Conservation (phyloP, 2,113 vertebrate genomes). For the Ameiurus melas region DNA sequence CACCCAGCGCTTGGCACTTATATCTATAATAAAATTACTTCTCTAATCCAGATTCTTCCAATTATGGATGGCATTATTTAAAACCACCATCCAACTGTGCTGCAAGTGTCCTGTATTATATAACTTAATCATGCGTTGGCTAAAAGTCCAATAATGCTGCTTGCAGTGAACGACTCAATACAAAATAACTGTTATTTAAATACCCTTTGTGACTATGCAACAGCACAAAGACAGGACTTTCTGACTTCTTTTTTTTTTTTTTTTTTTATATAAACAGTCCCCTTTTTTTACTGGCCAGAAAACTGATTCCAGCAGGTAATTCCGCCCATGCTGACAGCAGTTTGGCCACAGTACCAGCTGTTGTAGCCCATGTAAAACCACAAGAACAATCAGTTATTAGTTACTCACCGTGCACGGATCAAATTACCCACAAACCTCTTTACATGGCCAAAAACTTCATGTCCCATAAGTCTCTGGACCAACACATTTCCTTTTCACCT, state of each 20-base stretch:
- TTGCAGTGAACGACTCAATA: neutral
- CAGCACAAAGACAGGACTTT: neutral
- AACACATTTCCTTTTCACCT: slow-evolving; percentile 17
- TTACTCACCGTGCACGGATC: slow-evolving; percentile 32
- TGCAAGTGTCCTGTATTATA: neutral
- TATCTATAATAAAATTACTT: neutral
- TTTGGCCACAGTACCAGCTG: slow-evolving; percentile 7
- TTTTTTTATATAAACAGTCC: neutral
- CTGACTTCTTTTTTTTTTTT: neutral
- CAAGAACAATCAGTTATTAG: slow-evolving; percentile 32
- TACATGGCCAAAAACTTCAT: slow-evolving; percentile 32
- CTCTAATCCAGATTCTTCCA: slow-evolving; percentile 2
- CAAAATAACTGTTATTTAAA: neutral
- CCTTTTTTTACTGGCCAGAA: slow-evolving; percentile 4
- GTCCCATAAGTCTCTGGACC: slow-evolving; percentile 43
- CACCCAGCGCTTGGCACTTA: slow-evolving; percentile 19
- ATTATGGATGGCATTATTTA: slow-evolving; percentile 3
- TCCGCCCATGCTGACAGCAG: slow-evolving; percentile 12
- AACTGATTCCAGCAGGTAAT: slow-evolving; percentile 26
- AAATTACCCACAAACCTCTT: slow-evolving; percentile 40
- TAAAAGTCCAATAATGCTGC: neutral
- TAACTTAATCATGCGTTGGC: neutral
- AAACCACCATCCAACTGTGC: slow-evolving; percentile 1
- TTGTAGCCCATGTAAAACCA: slow-evolving; percentile 22
- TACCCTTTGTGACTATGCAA: neutral